These are phyloP conservation scores for Aphidius gifuensis DNA, from an alignment of 1,140 invertebrate genomes.

Conservation along the genomic window DNA sequence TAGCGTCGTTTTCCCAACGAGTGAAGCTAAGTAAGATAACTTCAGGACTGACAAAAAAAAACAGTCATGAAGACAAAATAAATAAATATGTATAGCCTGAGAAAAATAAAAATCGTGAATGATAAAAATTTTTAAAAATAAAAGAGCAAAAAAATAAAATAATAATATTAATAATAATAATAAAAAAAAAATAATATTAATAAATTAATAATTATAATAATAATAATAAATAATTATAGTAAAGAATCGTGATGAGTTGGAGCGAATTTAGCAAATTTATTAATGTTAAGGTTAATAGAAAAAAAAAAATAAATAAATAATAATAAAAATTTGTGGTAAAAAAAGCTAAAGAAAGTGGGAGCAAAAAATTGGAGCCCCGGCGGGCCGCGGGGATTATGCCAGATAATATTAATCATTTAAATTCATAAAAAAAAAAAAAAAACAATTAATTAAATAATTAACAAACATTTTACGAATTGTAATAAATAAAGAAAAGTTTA, in stretches of 20 bases:
- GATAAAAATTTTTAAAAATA: slow-evolving; percentile 3
- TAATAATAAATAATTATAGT: background rate
- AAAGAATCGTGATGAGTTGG: background rate
- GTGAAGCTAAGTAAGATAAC: no score
- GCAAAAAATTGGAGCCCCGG: slow-evolving; percentile 34
- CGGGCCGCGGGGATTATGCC: slow-evolving; percentile 44
- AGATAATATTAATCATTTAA: slow-evolving; percentile 51
- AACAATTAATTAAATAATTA: slow-evolving; percentile 24
- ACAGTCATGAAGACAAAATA: no score
- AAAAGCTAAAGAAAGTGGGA: background rate
- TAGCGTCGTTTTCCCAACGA: slow-evolving; percentile 35
- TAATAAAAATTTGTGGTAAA: no score
- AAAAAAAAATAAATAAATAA: slow-evolving; percentile 15
- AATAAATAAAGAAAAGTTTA: slow-evolving; percentile 26
- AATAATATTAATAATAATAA: background rate
- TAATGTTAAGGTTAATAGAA: slow-evolving; percentile 26
- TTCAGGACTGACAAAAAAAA: no score
- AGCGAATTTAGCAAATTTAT: slow-evolving; percentile 28
- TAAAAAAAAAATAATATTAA: background rate
- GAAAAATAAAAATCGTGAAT: slow-evolving; percentile 9
- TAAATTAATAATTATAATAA: no score
- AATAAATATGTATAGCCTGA: background rate
- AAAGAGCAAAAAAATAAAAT: background rate
- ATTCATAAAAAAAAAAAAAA: slow-evolving; percentile 37
- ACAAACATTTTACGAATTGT: slow-evolving; percentile 26